phyloP scores from a whole-genome alignment of 1,140 invertebrate species.

The Caenorhabditis inopinata region DNA sequence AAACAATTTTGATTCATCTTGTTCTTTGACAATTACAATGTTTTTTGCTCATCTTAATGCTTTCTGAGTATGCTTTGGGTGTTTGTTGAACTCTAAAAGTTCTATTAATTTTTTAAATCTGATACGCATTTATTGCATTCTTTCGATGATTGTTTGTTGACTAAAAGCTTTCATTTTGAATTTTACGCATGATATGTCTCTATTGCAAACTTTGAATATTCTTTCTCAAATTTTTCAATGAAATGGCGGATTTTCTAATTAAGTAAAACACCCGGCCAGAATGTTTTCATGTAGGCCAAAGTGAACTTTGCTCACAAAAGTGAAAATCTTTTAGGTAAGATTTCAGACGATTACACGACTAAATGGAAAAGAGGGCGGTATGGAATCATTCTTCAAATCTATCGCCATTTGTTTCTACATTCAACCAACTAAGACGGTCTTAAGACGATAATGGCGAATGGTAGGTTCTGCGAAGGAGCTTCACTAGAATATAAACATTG shows the following conservation, averaged over 20 bases:
- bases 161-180: not conserved
- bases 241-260: no score
- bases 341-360: not conserved
- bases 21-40: no score
- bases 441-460: not conserved
- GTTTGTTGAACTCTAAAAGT: not conserved
- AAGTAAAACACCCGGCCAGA: not conserved
- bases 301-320: not conserved
- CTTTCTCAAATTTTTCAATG: no score
- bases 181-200: conserved; percentile 12
- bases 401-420: no score
- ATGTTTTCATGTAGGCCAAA: no score
- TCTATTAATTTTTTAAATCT: not conserved
- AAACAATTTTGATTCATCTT: no score
- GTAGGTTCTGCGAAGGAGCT: not conserved
- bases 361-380: not conserved
- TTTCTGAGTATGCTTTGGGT: not conserved
- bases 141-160: not conserved
- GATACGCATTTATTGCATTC: not conserved
- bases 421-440: not conserved
- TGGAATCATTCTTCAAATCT: not conserved
- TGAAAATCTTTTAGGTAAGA: not conserved
- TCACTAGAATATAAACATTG: not conserved
- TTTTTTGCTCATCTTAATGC: no score
- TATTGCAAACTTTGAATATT: conserved; percentile 23